phyloP scores from a whole-genome alignment of 2,113 vertebrate genomes.

The Amphiprion percula region DNA sequence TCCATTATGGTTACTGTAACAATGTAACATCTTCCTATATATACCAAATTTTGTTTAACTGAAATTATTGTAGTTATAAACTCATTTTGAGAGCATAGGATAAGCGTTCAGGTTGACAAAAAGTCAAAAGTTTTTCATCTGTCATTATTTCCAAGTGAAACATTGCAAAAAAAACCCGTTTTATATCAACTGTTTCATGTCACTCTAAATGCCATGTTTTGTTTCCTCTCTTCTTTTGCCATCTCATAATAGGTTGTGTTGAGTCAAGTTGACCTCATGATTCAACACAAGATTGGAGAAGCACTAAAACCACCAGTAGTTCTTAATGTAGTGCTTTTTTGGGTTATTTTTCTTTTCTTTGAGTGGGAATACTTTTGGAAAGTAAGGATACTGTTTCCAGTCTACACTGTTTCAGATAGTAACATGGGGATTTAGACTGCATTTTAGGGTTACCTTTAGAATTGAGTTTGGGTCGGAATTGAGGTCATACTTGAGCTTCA shows the following conservation, averaged over 20 bases:
- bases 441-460: not conserved
- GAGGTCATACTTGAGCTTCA: no score
- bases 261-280: not conserved
- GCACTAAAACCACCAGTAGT: not conserved
- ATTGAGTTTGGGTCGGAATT: not conserved
- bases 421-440: not conserved
- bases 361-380: not conserved
- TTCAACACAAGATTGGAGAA: not conserved
- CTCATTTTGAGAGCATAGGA: no score
- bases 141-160: not conserved
- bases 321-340: no score
- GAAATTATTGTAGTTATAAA: no score
- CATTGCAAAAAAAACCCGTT: not conserved
- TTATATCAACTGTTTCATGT: not conserved
- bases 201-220: conserved; percentile 1
- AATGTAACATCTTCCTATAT: not conserved
- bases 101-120: no score
- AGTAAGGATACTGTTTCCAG: not conserved
- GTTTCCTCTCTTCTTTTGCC: not conserved
- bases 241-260: not conserved
- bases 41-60: no score
- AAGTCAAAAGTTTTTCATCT: not conserved
- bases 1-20: conserved; percentile 15
- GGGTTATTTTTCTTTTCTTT: not conserved
- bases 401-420: not conserved